These are phyloP conservation scores for Sthenelais limicola DNA, from an alignment of 2,888 invertebrate species.

Conservation along the genomic window DNA sequence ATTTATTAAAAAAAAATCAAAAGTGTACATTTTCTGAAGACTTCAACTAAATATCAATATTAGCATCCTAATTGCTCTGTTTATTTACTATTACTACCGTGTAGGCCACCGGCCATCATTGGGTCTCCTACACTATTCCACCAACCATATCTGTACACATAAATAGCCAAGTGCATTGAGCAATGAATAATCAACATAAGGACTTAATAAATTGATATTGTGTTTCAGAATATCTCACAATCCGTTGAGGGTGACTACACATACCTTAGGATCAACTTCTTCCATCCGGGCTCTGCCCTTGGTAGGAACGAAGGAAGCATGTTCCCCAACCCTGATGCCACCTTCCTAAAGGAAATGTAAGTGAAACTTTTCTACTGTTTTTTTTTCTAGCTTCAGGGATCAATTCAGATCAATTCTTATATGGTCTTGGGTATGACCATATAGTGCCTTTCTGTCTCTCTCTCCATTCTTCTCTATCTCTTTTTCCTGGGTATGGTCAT, in stretches of 20 bases:
- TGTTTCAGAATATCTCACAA: conserved; percentile 89
- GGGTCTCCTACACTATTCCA: too few relatives aligned
- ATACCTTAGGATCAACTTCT: conserved; percentile 96
- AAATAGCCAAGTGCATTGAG: neutral
- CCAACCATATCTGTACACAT: too few relatives aligned
- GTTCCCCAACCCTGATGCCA: conserved; percentile 95
- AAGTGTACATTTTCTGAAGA: neutral
- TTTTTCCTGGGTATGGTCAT: too few relatives aligned
- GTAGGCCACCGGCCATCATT: too few relatives aligned
- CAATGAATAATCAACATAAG: neutral
- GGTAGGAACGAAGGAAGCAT: conserved; percentile 92
- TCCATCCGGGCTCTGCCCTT: conserved; percentile 96
- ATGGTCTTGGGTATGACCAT: too few relatives aligned
- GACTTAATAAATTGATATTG: neutral
- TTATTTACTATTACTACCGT: too few relatives aligned
- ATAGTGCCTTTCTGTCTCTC: too few relatives aligned
- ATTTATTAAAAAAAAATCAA: neutral
- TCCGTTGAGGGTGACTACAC: conserved; percentile 99
- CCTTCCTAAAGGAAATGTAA: conserved; percentile 97
- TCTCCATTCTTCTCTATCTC: too few relatives aligned
- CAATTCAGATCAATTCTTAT: too few relatives aligned
- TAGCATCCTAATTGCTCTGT: too few relatives aligned
- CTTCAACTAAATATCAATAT: neutral
- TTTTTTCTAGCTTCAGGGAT: too few relatives aligned
- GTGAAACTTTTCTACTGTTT: too few relatives aligned